Evolutionary conservation across 1,140 invertebrate genomes (phyloP).

Genomic region (Bombus affinis): DNA sequence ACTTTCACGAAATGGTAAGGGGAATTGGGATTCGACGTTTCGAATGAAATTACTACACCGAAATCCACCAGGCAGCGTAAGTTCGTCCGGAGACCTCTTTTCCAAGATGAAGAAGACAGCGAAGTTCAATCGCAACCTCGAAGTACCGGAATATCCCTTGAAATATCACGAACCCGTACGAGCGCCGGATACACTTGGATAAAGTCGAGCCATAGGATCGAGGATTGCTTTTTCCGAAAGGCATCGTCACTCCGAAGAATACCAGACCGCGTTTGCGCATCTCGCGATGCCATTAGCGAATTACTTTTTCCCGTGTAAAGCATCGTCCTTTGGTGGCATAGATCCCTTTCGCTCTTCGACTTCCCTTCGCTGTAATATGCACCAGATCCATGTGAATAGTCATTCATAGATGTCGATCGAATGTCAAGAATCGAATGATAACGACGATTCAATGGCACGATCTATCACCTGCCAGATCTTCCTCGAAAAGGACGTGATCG

Average conservation of each 20-base stretch:
- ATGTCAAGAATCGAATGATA: background rate
- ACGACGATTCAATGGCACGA: background rate
- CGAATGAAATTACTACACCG: background rate
- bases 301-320: conserved; percentile 14
- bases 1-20: background rate
- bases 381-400: background rate
- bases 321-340: background rate
- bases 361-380: background rate
- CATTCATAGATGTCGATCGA: background rate
- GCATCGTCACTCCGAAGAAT: conserved; percentile 20
- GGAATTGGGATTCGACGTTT: background rate
- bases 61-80: background rate
- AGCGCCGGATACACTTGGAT: background rate
- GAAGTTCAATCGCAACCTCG: background rate
- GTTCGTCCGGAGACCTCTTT: background rate
- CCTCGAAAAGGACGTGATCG: no score
- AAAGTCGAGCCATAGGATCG: background rate
- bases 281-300: conserved; percentile 34
- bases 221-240: background rate
- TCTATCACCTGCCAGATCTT: background rate
- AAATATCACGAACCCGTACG: background rate
- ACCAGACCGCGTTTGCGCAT: background rate
- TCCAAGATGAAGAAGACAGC: background rate
- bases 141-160: background rate
- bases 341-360: background rate